These are phyloP conservation scores for Trilocha varians DNA, from an alignment of 2,888 invertebrate species.

Conservation along the genomic window DNA sequence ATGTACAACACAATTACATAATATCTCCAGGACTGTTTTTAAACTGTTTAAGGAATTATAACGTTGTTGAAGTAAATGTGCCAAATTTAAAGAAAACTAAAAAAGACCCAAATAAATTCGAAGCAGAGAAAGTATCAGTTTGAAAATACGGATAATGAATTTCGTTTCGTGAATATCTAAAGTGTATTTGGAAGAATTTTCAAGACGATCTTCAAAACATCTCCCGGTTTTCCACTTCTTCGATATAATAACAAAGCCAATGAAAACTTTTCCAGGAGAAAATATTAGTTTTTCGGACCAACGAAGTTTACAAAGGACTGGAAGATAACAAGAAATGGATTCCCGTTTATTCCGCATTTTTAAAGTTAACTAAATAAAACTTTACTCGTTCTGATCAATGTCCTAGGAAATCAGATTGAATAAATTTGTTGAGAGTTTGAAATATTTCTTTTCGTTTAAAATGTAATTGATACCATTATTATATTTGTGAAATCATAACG, in stretches of 20 bases:
- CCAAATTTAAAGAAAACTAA: too few relatives aligned
- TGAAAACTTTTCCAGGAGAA: slow-evolving; percentile 37
- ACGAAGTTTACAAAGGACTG: slow-evolving; percentile 31
- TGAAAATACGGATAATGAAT: too few relatives aligned
- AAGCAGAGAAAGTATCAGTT: too few relatives aligned
- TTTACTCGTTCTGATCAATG: slow-evolving; percentile 22
- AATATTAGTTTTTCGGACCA: slow-evolving; percentile 41
- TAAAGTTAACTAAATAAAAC: slow-evolving; percentile 24
- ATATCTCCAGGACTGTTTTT: too few relatives aligned
- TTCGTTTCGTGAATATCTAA: background rate
- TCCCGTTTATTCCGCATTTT: slow-evolving; percentile 28
- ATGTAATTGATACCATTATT: too few relatives aligned
- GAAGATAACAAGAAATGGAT: slow-evolving; percentile 35
- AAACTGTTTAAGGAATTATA: too few relatives aligned
- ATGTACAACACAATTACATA: too few relatives aligned
- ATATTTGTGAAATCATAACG: too few relatives aligned
- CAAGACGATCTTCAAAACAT: slow-evolving; percentile 28
- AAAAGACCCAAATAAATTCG: too few relatives aligned
- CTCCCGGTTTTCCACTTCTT: slow-evolving; percentile 23
- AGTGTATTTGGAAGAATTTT: slow-evolving; percentile 35
- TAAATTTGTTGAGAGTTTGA: too few relatives aligned
- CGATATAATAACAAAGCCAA: slow-evolving; percentile 43
- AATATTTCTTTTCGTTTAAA: too few relatives aligned
- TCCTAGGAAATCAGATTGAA: slow-evolving; percentile 13
- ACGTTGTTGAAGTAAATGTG: too few relatives aligned